Evolutionary conservation across 2,888 invertebrate genomes (phyloP), one percentile per base, ranked within the genome.

Genomic region (Melinaea marsaeus): DNA sequence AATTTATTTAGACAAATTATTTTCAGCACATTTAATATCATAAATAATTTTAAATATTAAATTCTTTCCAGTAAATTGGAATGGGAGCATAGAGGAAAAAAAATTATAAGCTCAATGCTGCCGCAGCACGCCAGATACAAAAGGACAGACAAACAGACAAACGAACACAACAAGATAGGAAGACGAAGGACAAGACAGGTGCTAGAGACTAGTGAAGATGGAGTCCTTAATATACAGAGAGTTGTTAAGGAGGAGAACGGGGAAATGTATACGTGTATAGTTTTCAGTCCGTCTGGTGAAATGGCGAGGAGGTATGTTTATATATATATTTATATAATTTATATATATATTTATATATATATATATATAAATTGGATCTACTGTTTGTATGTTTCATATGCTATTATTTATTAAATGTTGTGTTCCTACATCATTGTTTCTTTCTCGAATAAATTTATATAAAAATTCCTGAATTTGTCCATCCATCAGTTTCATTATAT

Each of bases 251-350:
- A 87, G 57, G 92, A 94, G 61, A 96, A 95, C 80, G 94, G 95
- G 47, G 96, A 96, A 60, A 92, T 92, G 61, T 96, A 96, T 81
- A 95, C 95, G n/a, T 97, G 96, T 85, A 93, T 94, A 56, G 96
- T 96, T 0, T 92, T 92, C 62, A 95, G 95, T 77, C 92, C 94
- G 42, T 94, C 94, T 2, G 95, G 95, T 0, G 95, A 95, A 81
- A 94, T 95, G 79, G 95, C 95, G 64, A 93, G 94, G 72, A 92
- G 95, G 79, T 90, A 70, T 67, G 67, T 48, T 46, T 2, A 22
- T 22, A 22, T 22, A 22, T 22, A 22, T 22, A 22, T 22, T 1
- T 22, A 22, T 22, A 22, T 22, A 22, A 22, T 22, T 1, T 22
- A 22, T 22, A 22, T 22, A 22, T 22, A 22, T 22, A 22, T 22